Percentiles rank a stretch among this genome's conserved stretches.
Evolutionary conservation across 2,113 vertebrate genomes (phyloP).

Genomic region (Psettodes erumei): DNA sequence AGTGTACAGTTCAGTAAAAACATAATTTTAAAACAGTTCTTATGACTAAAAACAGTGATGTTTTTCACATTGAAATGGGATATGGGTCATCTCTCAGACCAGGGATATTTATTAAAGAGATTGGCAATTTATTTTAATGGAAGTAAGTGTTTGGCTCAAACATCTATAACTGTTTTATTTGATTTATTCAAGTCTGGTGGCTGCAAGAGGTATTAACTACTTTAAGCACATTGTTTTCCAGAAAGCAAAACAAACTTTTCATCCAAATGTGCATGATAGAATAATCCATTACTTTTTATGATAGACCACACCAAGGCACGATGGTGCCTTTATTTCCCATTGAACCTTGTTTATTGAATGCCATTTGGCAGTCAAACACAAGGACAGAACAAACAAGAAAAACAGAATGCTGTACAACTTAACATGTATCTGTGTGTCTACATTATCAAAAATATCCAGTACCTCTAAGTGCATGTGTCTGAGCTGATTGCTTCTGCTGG

Average conservation of each 20-base stretch:
- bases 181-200: neutral
- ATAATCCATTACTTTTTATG: neutral
- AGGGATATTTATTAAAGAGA: slow-evolving; percentile 9
- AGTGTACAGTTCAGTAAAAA: neutral
- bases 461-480: no score
- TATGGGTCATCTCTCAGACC: neutral
- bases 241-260: neutral
- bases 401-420: slow-evolving; percentile 12
- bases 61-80: neutral
- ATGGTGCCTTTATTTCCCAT: neutral
- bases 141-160: neutral
- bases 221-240: slow-evolving; percentile 1
- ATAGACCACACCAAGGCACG: neutral
- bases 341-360: neutral
- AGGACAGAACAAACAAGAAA: neutral
- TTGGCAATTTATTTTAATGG: neutral
- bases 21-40: neutral
- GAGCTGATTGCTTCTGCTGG: no score
- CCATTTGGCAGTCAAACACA: neutral
- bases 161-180: neutral
- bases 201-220: neutral
- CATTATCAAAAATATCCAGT: no score
- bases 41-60: neutral
- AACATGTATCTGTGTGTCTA: no score
- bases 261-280: neutral